These are phyloP conservation scores for Lycophotia porphyrea DNA, from an alignment of 2,888 invertebrate genomes.

Conservation along the genomic window DNA sequence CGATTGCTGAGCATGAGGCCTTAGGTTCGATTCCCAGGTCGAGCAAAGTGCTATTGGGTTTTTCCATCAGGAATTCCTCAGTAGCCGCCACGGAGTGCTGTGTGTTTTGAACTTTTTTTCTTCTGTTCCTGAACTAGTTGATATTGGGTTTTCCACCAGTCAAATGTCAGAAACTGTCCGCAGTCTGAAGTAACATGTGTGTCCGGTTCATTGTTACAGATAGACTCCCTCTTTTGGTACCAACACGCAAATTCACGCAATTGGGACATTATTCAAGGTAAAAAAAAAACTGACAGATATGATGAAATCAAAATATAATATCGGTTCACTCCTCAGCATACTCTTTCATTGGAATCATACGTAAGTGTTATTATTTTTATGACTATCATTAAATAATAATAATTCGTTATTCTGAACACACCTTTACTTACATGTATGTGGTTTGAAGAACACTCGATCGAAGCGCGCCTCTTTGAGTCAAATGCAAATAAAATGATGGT, in stretches of 20 bases:
- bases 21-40: no score
- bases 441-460: slow-evolving; percentile 68
- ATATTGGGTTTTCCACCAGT: background rate
- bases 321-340: background rate
- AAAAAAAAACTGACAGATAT: background rate
- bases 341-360: background rate
- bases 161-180: background rate
- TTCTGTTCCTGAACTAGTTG: background rate
- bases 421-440: slow-evolving; percentile 62
- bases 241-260: background rate
- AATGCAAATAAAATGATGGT: slow-evolving; percentile 74
- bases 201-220: background rate
- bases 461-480: slow-evolving; percentile 69
- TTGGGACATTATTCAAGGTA: background rate
- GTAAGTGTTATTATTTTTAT: no score
- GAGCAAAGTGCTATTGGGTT: no score
- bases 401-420: background rate
- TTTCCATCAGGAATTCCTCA: no score
- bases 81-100: no score
- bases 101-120: background rate
- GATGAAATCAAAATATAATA: background rate
- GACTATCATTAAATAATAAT: background rate
- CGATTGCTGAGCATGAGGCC: no score
- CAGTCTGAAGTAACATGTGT: background rate
- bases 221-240: background rate